phyloP scores from a whole-genome alignment of 2,888 invertebrate species.

The Eilema caniola region DNA sequence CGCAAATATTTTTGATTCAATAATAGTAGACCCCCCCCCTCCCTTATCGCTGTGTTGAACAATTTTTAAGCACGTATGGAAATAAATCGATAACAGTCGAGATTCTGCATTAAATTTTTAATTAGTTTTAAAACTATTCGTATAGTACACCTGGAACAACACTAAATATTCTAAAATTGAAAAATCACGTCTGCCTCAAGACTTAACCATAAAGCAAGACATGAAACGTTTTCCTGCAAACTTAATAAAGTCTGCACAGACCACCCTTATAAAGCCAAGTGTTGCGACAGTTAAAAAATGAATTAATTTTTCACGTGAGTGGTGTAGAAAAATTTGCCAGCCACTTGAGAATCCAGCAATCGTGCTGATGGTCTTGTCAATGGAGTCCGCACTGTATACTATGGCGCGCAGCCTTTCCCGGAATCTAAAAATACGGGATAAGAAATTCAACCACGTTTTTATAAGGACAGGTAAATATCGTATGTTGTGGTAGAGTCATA shows the following conservation, averaged over 20 bases:
- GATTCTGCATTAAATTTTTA: too few relatives aligned
- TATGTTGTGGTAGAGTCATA: neutral
- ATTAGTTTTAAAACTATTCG: too few relatives aligned
- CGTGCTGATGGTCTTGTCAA: slow-evolving; percentile 45
- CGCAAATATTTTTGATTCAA: too few relatives aligned
- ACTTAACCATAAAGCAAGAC: neutral
- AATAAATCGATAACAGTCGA: neutral
- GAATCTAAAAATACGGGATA: slow-evolving; percentile 26
- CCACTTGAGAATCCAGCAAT: slow-evolving; percentile 38
- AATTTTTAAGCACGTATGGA: too few relatives aligned
- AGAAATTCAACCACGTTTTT: neutral
- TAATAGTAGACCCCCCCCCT: too few relatives aligned
- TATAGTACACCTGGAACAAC: too few relatives aligned
- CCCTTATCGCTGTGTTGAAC: too few relatives aligned
- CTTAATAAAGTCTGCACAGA: neutral
- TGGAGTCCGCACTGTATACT: slow-evolving; percentile 21
- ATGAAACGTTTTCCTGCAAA: slow-evolving; percentile 1
- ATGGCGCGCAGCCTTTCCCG: too few relatives aligned
- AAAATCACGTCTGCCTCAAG: neutral
- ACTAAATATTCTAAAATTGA: neutral
- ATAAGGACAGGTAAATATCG: neutral
- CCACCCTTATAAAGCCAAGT: neutral
- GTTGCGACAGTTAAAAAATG: slow-evolving; percentile 7
- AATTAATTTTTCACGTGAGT: slow-evolving; percentile 20
- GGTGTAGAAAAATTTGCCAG: slow-evolving; percentile 29